Evolutionary conservation across 2,888 invertebrate genomes (phyloP).

Genomic region (Formica aserva): DNA sequence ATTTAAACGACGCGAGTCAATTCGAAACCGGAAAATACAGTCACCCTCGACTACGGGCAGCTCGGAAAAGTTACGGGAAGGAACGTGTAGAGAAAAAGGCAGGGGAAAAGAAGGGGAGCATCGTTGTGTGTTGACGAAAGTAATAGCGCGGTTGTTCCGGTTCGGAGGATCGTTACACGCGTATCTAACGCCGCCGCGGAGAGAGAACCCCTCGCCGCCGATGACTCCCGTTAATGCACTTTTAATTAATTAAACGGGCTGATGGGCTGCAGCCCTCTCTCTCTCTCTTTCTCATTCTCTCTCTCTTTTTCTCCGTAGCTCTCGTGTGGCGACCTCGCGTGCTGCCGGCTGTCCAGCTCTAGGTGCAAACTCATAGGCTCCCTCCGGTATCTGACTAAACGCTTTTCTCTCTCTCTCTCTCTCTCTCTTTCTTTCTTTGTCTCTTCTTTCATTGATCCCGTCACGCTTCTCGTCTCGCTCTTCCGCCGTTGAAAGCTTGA

Average conservation of each 20-base stretch:
- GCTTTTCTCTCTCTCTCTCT: constrained; percentile 32
- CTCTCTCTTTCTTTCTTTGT: constrained; percentile 2
- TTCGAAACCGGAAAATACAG: not conserved
- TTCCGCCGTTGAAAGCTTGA: constrained; percentile 34
- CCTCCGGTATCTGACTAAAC: constrained; percentile 56
- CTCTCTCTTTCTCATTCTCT: constrained; percentile 48
- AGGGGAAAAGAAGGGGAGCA: constrained; percentile 31
- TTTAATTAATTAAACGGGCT: constrained; percentile 86
- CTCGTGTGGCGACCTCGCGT: constrained; percentile 82
- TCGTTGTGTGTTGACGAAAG: constrained; percentile 79
- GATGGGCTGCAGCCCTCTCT: constrained; percentile 79
- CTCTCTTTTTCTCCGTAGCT: constrained; percentile 50
- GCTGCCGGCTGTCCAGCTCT: constrained; percentile 81
- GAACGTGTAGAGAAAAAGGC: constrained; percentile 30
- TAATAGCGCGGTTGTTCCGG: constrained; percentile 81
- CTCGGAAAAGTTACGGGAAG: constrained; percentile 31
- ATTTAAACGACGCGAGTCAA: not conserved
- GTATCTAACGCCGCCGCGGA: constrained; percentile 67
- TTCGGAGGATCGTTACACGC: constrained; percentile 76
- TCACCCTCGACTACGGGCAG: not conserved
- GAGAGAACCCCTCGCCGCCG: constrained; percentile 59
- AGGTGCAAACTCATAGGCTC: constrained; percentile 82
- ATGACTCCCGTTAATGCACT: constrained; percentile 83
- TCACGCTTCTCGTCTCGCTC: constrained; percentile 39
- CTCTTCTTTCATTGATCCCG: constrained; percentile 31